phyloP scores from a whole-genome alignment of 2,113 vertebrate genomes.

The Edolisoma coerulescens region DNA sequence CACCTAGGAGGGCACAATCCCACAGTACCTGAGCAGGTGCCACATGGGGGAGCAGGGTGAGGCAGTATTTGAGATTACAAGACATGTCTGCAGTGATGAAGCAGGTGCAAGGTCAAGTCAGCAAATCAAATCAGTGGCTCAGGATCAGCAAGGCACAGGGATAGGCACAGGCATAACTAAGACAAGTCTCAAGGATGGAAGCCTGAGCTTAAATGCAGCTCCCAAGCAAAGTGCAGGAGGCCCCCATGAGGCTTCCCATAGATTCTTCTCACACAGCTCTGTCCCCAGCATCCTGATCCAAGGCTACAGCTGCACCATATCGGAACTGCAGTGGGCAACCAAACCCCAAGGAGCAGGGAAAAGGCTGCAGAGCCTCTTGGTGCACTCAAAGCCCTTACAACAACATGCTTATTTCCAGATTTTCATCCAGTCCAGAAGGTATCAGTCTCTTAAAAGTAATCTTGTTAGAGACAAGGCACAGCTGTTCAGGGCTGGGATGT shows the following conservation, averaged over 20 bases:
- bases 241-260: not conserved
- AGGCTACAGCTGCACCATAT: not conserved
- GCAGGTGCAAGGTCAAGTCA: not conserved
- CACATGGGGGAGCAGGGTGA: not conserved
- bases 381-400: not conserved
- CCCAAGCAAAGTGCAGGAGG: not conserved
- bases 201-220: not conserved
- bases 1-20: not conserved
- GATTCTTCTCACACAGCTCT: not conserved
- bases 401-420: constrained; percentile 9
- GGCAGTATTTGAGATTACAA: not conserved
- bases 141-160: not conserved
- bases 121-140: not conserved
- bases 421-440: constrained; percentile 38
- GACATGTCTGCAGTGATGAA: not conserved
- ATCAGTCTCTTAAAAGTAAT: constrained; percentile 52
- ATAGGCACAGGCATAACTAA: not conserved
- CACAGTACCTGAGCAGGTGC: not conserved
- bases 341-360: not conserved
- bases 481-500: constrained; percentile 31
- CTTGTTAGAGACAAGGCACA: constrained; percentile 41
- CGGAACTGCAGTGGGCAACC: not conserved
- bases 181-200: not conserved
- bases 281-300: not conserved
- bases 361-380: not conserved